Conservation (phyloP, 2,888 invertebrate species). For the Tridacna crocea region DNA sequence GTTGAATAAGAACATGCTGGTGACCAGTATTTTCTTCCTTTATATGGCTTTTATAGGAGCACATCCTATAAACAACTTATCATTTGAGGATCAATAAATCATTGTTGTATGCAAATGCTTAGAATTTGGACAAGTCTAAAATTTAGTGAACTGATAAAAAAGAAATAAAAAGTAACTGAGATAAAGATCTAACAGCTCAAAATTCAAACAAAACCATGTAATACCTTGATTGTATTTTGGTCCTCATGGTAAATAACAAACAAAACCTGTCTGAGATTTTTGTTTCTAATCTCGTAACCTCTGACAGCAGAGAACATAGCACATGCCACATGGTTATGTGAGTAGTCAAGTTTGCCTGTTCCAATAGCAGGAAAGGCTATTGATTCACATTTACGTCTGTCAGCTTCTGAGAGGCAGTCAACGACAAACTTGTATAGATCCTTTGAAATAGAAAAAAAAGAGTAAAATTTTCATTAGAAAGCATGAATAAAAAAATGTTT, state of each 20-base stretch:
- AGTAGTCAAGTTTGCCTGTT: conserved; percentile 32
- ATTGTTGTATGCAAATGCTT: no score
- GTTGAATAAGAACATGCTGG: not conserved
- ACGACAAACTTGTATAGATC: conserved; percentile 12
- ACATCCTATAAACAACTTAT: not conserved
- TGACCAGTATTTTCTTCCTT: not conserved
- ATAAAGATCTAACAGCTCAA: not conserved
- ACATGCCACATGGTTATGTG: conserved; percentile 12
- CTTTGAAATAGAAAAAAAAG: not conserved
- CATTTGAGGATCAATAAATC: no score
- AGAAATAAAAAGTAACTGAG: no score
- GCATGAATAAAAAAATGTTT: no score
- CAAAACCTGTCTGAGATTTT: conserved; percentile 12
- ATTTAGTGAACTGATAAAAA: not conserved
- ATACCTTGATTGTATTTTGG: conserved; percentile 25
- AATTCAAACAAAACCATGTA: not conserved
- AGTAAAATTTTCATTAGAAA: no score
- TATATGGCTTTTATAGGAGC: no score
- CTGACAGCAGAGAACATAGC: conserved; percentile 31
- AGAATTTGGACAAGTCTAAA: not conserved
- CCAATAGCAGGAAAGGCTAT: conserved; percentile 42
- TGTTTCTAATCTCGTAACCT: not conserved
- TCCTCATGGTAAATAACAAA: conserved; percentile 45
- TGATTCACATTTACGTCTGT: conserved; percentile 1
- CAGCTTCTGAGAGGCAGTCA: conserved; percentile 23